phyloP scores from a whole-genome alignment of 2,797 vertebrate species.

The Merluccius polli region DNA sequence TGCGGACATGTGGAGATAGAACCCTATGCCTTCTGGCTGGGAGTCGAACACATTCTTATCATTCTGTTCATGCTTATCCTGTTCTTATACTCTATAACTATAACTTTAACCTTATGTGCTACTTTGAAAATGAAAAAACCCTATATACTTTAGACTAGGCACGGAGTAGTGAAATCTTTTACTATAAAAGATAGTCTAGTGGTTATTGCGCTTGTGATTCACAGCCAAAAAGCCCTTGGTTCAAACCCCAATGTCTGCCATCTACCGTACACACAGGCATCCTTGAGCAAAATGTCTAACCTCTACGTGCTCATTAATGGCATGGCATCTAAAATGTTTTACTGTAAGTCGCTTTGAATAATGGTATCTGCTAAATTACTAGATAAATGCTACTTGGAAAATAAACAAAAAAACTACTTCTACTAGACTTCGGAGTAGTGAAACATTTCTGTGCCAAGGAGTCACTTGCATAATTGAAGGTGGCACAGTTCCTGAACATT shows the following conservation, averaged over 20 bases:
- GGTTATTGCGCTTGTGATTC: neutral
- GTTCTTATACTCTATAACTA: neutral
- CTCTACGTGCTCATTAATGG: neutral
- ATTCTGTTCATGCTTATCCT: neutral
- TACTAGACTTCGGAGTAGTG: neutral
- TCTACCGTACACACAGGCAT: neutral
- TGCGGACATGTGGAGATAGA: neutral
- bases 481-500: conserved; percentile 97
- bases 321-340: neutral
- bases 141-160: neutral
- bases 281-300: neutral
- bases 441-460: neutral
- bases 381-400: neutral
- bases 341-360: neutral
- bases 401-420: neutral
- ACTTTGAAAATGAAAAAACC: neutral
- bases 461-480: conserved; percentile 93
- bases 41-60: neutral
- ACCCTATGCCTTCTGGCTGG: neutral
- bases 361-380: neutral
- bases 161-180: neutral
- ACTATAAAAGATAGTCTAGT: neutral
- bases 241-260: neutral
- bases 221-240: neutral
- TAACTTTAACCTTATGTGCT: neutral